These are phyloP conservation scores for Lomographa bimaculata DNA, from an alignment of 2,888 invertebrate genomes.

Conservation along the genomic window DNA sequence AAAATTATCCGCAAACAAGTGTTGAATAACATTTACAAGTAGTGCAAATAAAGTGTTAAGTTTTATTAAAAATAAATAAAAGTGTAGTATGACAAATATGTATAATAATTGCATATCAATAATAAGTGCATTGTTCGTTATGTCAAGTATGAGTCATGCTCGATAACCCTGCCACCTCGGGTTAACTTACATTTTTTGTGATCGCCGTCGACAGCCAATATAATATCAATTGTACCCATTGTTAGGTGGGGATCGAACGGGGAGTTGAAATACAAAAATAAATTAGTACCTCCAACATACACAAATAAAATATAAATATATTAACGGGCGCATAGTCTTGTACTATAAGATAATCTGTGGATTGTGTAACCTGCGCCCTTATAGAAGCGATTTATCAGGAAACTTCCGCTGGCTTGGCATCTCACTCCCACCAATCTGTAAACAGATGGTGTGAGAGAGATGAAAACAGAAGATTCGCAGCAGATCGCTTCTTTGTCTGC, in stretches of 20 bases:
- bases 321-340: constrained; percentile 41
- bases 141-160: constrained; percentile 58
- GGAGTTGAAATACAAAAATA: constrained; percentile 74
- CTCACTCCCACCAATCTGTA: too few relatives aligned
- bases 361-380: too few relatives aligned
- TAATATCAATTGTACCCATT: constrained; percentile 66
- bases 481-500: too few relatives aligned
- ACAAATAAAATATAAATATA: constrained; percentile 37
- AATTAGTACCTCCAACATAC: constrained; percentile 74
- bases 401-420: too few relatives aligned
- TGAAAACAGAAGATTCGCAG: too few relatives aligned
- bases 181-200: constrained; percentile 72
- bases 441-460: too few relatives aligned
- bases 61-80: constrained; percentile 20
- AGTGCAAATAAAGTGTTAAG: constrained; percentile 26
- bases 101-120: constrained; percentile 34
- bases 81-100: constrained; percentile 24
- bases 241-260: constrained; percentile 72
- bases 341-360: too few relatives aligned
- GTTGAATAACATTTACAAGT: constrained; percentile 26
- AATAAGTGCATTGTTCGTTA: constrained; percentile 42
- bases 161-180: constrained; percentile 45
- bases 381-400: too few relatives aligned
- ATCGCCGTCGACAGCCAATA: constrained; percentile 61
- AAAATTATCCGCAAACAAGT: too few relatives aligned